Conservation (phyloP, 2,888 invertebrate species). For the Diachrysia chrysitis region DNA sequence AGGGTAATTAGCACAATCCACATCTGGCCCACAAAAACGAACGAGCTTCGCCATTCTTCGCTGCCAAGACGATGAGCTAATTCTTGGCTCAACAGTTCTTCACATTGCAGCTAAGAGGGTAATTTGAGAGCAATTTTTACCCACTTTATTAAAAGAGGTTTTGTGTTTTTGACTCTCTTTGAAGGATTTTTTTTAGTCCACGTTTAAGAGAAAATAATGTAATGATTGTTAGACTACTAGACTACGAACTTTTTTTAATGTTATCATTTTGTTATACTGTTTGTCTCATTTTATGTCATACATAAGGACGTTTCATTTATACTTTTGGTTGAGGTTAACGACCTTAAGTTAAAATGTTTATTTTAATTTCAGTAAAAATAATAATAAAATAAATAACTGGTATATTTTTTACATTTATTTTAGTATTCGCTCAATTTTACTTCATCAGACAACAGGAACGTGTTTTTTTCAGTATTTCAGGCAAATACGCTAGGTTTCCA, state of each 20-base stretch:
- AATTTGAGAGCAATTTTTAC: background rate
- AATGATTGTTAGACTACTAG: too few relatives aligned
- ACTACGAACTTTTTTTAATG: background rate
- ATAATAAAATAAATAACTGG: too few relatives aligned
- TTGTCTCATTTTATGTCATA: background rate
- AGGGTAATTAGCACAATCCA: background rate
- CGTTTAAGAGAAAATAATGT: too few relatives aligned
- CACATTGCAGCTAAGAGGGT: background rate
- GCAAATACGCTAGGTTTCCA: background rate
- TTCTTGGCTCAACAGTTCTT: background rate
- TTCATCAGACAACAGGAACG: background rate
- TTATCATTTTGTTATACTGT: background rate
- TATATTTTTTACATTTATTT: too few relatives aligned
- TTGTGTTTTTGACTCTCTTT: background rate
- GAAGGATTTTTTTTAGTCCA: background rate
- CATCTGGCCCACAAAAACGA: background rate
- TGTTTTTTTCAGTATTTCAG: background rate
- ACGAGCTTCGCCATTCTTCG: background rate
- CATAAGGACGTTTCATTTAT: too few relatives aligned
- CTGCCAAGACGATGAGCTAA: background rate
- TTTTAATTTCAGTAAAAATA: too few relatives aligned
- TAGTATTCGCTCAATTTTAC: background rate
- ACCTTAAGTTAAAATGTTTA: too few relatives aligned
- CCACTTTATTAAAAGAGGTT: background rate
- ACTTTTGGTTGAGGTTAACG: too few relatives aligned